Conservation (phyloP, 1,140 invertebrate genomes). For the Atta texana region DNA sequence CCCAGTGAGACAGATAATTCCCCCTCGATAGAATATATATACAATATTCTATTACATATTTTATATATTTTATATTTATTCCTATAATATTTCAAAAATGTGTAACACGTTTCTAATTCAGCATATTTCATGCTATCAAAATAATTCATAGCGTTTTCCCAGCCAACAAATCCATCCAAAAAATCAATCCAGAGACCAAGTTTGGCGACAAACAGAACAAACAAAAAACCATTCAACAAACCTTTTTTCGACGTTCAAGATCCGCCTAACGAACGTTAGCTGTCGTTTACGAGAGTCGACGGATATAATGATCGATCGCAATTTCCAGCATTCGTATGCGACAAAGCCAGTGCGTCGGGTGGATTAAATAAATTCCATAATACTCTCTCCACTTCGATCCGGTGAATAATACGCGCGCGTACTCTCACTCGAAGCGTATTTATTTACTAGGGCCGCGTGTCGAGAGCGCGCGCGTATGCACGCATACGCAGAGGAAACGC, state of each 20-base stretch:
- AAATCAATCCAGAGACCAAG: not conserved
- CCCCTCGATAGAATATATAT: not conserved
- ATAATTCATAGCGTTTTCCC: not conserved
- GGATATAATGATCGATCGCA: conserved; percentile 76
- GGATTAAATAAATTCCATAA: conserved; percentile 85
- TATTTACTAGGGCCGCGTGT: conserved; percentile 70
- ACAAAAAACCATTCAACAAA: not conserved
- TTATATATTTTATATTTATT: conserved; percentile 9
- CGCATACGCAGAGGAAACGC: conserved; percentile 19
- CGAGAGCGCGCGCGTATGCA: not conserved
- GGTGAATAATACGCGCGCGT: conserved; percentile 78
- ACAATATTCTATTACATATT: conserved; percentile 38
- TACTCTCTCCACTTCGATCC: conserved; percentile 81
- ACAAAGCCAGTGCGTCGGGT: conserved; percentile 82
- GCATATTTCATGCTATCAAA: not conserved
- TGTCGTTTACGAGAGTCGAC: conserved; percentile 72
- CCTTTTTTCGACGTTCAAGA: conserved; percentile 58
- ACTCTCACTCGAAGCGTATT: conserved; percentile 64
- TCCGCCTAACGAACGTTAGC: conserved; percentile 72
- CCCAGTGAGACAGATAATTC: conserved; percentile 18
- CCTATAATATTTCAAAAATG: not conserved
- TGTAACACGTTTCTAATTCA: not conserved
- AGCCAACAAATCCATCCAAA: not conserved
- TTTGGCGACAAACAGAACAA: not conserved
- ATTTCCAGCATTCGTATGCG: conserved; percentile 80